Base-by-base conservation (phyloP, 2,888 invertebrate genomes). In the Nineta flava region DNA sequence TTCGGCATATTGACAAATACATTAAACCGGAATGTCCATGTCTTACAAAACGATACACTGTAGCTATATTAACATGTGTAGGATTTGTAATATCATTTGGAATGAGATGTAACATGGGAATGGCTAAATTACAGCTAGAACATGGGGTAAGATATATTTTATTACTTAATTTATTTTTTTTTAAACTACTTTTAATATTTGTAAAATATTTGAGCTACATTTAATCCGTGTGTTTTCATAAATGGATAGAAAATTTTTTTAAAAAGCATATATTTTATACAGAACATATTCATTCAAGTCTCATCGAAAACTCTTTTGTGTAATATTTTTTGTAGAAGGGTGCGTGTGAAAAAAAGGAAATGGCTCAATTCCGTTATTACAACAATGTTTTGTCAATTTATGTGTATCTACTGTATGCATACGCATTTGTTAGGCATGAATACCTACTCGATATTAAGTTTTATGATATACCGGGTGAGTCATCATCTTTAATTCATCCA, bases 91-190 rank as follows among this genome's bases (percentile, higher is more conserved):
- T 93, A 63, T 91, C 91, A 68, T 93, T 94, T 63, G 99, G 99
- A 15, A 99, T 99, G 83, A 80, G 99, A 51, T 96, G 95, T 69
- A 99, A 97, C 71, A 91, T 99, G 87, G 93, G 96, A 49, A 93
- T 97, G 69, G 96, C 97, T 45, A 93, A 95, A 67, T 78, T 92
- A 51, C 83, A 86, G 64, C 75, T 83, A 65, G 79, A 81, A 56
- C 74, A 74, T 56, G 70, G 72, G 57, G 81, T 80, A 60, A 75
- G 74, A 60, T 17, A 46, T 75, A 77, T 34, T 6, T 41, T 75
- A 35, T 12, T 15, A 17, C 43, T 15, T n/a, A n/a, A n/a, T n/a
- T n/a, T n/a, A n/a, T n/a, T n/a, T n/a, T n/a, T n/a, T n/a, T n/a
- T 40, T 4, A 10, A 15, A 4, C n/a, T 10, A 4, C n/a, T 40